Evolutionary conservation across 1,140 invertebrate genomes (phyloP).

Genomic region (Brachionus koreanus): DNA sequence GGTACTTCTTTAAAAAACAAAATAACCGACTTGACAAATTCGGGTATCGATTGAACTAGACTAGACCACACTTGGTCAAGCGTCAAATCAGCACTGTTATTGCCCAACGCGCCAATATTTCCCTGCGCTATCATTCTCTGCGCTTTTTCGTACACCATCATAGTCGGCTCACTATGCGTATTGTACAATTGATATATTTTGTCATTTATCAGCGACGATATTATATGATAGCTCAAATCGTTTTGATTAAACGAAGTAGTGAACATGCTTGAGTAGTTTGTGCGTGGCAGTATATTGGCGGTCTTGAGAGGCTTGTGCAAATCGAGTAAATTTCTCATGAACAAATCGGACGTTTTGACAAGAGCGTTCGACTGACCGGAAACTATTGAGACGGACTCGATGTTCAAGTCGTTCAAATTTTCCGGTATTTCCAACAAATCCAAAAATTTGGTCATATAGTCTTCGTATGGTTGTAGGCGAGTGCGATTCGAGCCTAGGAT

Average conservation of each 20-base stretch:
- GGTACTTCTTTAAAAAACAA: constrained; percentile 35
- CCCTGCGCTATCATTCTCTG: background rate
- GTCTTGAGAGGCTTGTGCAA: background rate
- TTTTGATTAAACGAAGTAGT: constrained; percentile 10
- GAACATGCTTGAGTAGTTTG: constrained; percentile 19
- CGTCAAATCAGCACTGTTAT: background rate
- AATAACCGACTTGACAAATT: background rate
- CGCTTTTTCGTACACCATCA: constrained; percentile 4
- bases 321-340: constrained; percentile 27
- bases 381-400: background rate
- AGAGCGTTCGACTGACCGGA: background rate
- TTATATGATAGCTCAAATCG: constrained; percentile 16
- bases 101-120: background rate
- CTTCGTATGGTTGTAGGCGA: background rate
- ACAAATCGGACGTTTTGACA: background rate
- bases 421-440: background rate
- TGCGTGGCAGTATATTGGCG: background rate
- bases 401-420: background rate
- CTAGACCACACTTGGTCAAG: background rate
- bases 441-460: constrained; percentile 36
- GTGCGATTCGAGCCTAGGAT: background rate
- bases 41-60: background rate
- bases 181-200: constrained; percentile 42
- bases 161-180: background rate
- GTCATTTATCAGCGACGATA: constrained; percentile 31